Base-by-base conservation (phyloP, 2,888 invertebrate species). In the Ectobius pallidus region DNA sequence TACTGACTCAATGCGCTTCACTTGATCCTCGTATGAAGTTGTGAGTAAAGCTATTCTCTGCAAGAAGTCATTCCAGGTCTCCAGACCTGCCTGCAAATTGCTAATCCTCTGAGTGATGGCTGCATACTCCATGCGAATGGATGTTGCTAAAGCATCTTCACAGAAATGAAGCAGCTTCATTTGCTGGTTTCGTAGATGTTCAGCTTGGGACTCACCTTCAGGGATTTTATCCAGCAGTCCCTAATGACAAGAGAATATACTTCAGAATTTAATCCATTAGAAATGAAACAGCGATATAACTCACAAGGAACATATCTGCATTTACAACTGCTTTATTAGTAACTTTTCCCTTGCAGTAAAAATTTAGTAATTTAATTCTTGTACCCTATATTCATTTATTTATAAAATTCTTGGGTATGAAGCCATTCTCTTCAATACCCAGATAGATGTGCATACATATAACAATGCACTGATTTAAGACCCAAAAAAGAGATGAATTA, bases 121-220 rank as follows among this genome's bases (percentile, higher is more conserved):
- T 0, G 90, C 90, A 79, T 92, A 91, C 81, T 95, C 94, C 89
- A 93, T 92, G 74, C 92, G 87, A 18, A 94, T 90, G 0, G 94
- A 92, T 0, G 92, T 89, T 3, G 91, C 91, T 69, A 94, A 85
- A 0, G 91, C 89, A 77, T 92, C 92, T 77, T 94, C 94, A 75
- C 92, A 92, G 79, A 91, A 91, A 72, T 85, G 85, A 61, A 93
- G 81, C 11, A 94, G 84, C 77, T 86, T 84, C 71, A 88, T 88
- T 77, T 93, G 91, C 81, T 91, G 89, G 20, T 84, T 82, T 75
- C 88, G 86, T 16, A 94, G 83, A 71, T 87, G 86, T 7, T 88
- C 87, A 0, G 88, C 82, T 81, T 91, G 90, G 69, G 87, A 85
- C 77, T 90, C 90, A 6, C 94, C 93, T 76, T 86, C 86, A 0